Evolutionary conservation across 2,888 invertebrate genomes (phyloP).

Genomic region (Myathropa florea): DNA sequence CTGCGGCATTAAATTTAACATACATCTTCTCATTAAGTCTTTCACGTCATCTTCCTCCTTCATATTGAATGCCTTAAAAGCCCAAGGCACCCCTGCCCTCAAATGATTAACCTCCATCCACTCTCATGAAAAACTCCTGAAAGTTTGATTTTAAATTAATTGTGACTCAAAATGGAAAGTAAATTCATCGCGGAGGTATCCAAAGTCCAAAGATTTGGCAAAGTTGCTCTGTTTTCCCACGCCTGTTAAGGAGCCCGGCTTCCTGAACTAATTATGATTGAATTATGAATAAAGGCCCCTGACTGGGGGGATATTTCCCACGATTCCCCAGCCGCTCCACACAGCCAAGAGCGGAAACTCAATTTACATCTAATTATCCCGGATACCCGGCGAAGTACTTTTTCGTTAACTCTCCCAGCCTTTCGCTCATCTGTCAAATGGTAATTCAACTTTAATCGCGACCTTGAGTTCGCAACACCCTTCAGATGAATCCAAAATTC

Average conservation of each 20-base stretch:
- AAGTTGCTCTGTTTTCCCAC: neutral
- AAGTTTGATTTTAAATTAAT: neutral
- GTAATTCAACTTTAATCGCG: constrained; percentile 1
- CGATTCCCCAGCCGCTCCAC: neutral
- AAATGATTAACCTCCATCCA: neutral
- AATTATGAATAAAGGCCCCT: neutral
- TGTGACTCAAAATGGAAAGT: neutral
- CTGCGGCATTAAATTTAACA: no score
- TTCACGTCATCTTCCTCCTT: no score
- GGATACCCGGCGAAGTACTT: neutral
- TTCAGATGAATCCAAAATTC: neutral
- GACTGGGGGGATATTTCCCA: neutral
- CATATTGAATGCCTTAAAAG: no score
- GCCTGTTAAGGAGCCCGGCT: neutral
- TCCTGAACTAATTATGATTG: neutral
- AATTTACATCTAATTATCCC: constrained; percentile 41
- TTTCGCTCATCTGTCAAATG: constrained; percentile 4
- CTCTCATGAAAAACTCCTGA: neutral
- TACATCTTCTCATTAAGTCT: no score
- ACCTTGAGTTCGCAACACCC: constrained; percentile 27
- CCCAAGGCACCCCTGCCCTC: no score
- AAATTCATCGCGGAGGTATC: no score
- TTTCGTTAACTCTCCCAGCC: neutral
- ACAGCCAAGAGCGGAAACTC: neutral
- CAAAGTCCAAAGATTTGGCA: neutral